phyloP scores from a whole-genome alignment of 2,113 vertebrate genomes.

The Laterallus jamaicensis region DNA sequence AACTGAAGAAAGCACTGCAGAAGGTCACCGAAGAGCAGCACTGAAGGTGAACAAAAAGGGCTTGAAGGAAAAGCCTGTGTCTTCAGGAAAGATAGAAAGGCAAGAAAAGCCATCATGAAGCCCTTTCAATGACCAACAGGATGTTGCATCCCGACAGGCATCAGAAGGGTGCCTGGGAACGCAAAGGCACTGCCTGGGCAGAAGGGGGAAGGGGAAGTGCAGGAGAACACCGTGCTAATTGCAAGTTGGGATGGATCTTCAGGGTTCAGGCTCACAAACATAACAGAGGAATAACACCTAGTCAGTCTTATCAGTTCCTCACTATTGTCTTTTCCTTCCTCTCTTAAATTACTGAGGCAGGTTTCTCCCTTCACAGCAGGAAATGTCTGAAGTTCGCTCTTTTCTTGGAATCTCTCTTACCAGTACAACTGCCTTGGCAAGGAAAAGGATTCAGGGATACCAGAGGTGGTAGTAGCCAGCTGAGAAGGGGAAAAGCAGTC shows the following conservation, averaged over 20 bases:
- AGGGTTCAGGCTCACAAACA: background rate
- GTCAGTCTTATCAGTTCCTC: background rate
- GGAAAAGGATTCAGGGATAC: background rate
- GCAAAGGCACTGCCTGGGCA: background rate
- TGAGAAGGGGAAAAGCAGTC: background rate
- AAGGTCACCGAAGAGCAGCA: background rate
- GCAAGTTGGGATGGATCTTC: fast-evolving
- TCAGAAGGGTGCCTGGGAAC: background rate
- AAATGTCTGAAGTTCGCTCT: background rate
- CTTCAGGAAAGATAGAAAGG: background rate
- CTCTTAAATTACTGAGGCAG: conserved; percentile 4
- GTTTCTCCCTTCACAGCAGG: background rate
- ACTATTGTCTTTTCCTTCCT: conserved; percentile 15
- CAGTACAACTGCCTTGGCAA: background rate
- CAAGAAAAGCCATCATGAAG: background rate
- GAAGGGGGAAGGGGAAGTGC: background rate
- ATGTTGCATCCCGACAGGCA: fast-evolving
- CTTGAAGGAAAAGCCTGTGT: background rate
- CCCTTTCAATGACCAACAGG: background rate
- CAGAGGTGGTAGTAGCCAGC: background rate
- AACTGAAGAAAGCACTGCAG: fast-evolving
- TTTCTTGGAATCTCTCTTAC: background rate
- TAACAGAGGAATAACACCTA: background rate
- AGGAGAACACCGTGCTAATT: background rate
- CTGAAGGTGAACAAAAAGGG: background rate